Evolutionary conservation across 2,113 vertebrate species (phyloP).

Genomic region (Astur gentilis): DNA sequence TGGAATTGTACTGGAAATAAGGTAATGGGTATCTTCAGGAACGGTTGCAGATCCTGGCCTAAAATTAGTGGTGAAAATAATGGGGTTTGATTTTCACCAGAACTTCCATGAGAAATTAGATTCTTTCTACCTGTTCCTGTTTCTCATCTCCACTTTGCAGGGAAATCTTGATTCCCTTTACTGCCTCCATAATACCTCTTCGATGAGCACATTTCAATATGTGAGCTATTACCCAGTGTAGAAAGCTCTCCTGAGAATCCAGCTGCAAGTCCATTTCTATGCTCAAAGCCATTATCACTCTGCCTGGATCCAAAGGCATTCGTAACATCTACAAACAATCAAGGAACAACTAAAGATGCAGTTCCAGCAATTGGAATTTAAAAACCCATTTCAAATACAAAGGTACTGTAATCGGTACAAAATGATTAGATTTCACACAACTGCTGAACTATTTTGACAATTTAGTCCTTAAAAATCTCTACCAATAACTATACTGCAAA

Average conservation of each 20-base stretch:
- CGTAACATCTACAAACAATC: conserved; percentile 30
- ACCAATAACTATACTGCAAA: conserved; percentile 39
- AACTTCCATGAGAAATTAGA: conserved; percentile 14
- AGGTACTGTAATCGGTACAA: conserved; percentile 45
- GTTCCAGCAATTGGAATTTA: conserved; percentile 8
- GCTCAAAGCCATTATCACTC: conserved; percentile 15
- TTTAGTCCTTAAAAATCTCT: conserved; percentile 51
- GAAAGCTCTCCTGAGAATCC: conserved; percentile 5
- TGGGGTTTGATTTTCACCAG: not conserved
- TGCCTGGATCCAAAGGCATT: conserved; percentile 19
- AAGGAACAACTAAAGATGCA: not conserved
- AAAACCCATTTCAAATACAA: conserved; percentile 61
- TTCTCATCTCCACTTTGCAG: not conserved
- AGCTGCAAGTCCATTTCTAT: conserved; percentile 30
- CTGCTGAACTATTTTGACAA: conserved; percentile 45
- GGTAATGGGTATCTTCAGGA: not conserved
- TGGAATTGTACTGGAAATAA: not conserved
- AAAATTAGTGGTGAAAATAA: conserved; percentile 18
- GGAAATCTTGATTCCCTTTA: not conserved
- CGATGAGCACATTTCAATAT: not conserved
- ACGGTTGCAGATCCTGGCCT: not conserved
- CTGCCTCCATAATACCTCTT: conserved; percentile 1
- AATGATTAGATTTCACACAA: conserved; percentile 61
- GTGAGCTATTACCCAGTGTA: not conserved
- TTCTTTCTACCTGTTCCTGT: not conserved